These are phyloP conservation scores for Coregonus clupeaformis DNA, from an alignment of 2,113 vertebrate species.

Conservation along the genomic window DNA sequence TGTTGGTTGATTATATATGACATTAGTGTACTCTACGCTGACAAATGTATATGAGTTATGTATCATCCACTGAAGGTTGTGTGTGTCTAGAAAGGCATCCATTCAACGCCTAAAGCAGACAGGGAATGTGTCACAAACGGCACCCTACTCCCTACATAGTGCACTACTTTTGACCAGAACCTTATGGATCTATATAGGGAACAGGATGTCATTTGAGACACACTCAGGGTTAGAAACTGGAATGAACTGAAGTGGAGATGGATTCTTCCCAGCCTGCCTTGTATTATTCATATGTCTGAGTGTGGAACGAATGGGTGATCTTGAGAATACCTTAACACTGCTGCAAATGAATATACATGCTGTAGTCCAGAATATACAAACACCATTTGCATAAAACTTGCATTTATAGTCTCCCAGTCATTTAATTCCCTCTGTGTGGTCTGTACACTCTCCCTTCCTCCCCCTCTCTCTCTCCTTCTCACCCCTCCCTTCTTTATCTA, in stretches of 20 bases:
- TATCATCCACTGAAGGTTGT: too few relatives aligned
- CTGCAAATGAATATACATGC: not conserved
- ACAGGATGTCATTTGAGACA: not conserved
- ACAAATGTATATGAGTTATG: too few relatives aligned
- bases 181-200: too few relatives aligned
- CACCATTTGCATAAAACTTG: slow-evolving; percentile 4
- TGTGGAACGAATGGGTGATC: not conserved
- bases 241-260: not conserved
- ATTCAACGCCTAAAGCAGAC: too few relatives aligned
- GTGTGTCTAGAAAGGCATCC: too few relatives aligned
- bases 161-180: too few relatives aligned
- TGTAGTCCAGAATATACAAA: not conserved
- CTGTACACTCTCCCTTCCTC: not conserved
- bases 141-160: too few relatives aligned
- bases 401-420: not conserved
- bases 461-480: too few relatives aligned
- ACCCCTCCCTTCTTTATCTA: too few relatives aligned
- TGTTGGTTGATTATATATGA: too few relatives aligned
- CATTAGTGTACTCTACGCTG: too few relatives aligned
- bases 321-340: not conserved
- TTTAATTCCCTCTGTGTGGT: not conserved
- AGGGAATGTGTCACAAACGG: too few relatives aligned
- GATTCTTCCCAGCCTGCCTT: not conserved
- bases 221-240: not conserved
- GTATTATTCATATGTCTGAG: not conserved